Evolutionary conservation across 2,888 invertebrate genomes (phyloP).

Genomic region (Rhagonycha fulva): DNA sequence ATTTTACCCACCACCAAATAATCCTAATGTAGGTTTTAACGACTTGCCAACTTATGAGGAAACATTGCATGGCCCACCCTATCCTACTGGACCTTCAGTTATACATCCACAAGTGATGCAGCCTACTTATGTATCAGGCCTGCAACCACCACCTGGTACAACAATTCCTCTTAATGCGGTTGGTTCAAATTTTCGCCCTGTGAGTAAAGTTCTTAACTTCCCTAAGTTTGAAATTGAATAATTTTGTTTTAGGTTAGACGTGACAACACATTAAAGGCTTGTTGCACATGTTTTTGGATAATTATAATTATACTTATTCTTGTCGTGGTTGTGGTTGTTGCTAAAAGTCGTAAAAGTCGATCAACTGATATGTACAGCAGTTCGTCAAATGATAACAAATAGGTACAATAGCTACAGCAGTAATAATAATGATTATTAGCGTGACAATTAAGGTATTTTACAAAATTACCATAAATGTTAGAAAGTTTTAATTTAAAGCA

Average conservation of each 20-base stretch:
- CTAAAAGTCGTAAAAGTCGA: neutral
- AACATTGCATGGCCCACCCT: neutral
- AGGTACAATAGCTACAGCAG: too few species aligned
- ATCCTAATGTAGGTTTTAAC: neutral
- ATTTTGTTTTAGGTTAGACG: neutral
- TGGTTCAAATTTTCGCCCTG: constrained; percentile 5
- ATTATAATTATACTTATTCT: neutral
- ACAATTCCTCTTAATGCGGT: constrained; percentile 6
- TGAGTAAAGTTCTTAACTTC: neutral
- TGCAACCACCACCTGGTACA: constrained; percentile 3
- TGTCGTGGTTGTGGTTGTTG: neutral
- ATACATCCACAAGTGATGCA: neutral
- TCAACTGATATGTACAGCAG: neutral
- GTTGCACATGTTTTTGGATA: neutral
- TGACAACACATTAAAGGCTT: neutral
- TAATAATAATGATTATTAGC: neutral
- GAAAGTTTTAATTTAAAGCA: neutral
- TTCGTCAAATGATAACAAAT: neutral
- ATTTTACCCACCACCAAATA: neutral
- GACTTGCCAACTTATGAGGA: neutral
- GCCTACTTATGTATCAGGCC: neutral
- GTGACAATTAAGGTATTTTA: neutral
- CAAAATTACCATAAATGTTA: neutral
- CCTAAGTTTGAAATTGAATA: neutral
- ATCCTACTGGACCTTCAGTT: neutral